A percentile compares a stretch with the other conserved stretches of the same genome.
Conservation (phyloP, 2,888 invertebrate genomes). For the Pyrrhia umbra region DNA sequence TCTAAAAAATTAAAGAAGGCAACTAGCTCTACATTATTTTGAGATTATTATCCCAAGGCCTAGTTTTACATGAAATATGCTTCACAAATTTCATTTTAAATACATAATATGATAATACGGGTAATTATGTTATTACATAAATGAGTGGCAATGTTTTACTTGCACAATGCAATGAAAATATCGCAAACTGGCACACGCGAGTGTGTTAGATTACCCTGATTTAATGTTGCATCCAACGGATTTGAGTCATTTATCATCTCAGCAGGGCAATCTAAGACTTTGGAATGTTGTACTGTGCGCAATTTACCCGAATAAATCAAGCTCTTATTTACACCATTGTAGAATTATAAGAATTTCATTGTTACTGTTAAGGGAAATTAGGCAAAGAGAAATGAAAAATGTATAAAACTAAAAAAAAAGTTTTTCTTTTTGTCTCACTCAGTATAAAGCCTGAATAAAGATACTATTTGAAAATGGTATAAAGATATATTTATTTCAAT, state of each 20-base stretch:
- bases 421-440: no score
- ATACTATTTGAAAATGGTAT: no score
- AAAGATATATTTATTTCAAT: no score
- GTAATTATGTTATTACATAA: conserved; percentile 51
- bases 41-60: conserved; percentile 26
- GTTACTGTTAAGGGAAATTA: no score
- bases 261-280: conserved; percentile 1
- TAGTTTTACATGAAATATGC: conserved; percentile 30
- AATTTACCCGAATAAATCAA: conserved; percentile 28
- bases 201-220: conserved; percentile 49
- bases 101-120: conserved; percentile 38
- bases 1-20: conserved; percentile 4
- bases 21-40: conserved; percentile 22
- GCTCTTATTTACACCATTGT: conserved; percentile 13
- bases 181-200: conserved; percentile 45
- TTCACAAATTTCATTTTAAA: conserved; percentile 47
- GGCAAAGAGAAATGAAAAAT: no score
- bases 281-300: conserved; percentile 20
- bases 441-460: no score
- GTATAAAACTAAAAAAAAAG: no score
- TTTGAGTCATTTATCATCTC: conserved; percentile 56
- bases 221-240: conserved; percentile 46
- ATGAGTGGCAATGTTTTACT: conserved; percentile 45
- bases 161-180: conserved; percentile 53
- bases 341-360: no score